These are phyloP conservation scores for Phyllostomus hastatus DNA, from an alignment of 2,113 vertebrate genomes.

Conservation along the genomic window DNA sequence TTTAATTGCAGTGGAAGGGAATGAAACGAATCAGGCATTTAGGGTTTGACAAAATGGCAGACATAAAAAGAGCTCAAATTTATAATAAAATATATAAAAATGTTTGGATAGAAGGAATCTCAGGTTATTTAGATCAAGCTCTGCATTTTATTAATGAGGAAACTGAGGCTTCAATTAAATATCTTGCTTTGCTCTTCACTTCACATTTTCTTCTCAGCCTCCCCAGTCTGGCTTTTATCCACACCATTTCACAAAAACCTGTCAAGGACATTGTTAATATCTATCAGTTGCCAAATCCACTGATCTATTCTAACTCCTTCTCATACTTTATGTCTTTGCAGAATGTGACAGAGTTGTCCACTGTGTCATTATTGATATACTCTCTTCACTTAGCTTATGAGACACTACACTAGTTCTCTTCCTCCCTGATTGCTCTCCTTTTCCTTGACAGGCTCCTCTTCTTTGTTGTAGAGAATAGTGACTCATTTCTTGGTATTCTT, in stretches of 20 bases:
- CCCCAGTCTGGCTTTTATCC: neutral
- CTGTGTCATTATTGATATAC: fast-evolving
- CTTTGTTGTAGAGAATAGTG: neutral
- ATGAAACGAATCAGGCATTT: neutral
- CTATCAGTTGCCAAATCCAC: neutral
- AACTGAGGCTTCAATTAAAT: neutral
- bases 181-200: neutral
- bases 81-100: neutral
- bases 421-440: neutral
- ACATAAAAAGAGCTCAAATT: neutral
- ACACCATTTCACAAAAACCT: neutral
- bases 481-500: neutral
- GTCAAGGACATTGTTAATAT: neutral
- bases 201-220: neutral
- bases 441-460: neutral
- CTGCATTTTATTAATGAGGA: neutral
- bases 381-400: neutral
- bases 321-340: neutral
- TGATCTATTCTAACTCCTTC: neutral
- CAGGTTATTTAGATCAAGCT: neutral
- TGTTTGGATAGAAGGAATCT: neutral
- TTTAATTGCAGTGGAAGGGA: neutral
- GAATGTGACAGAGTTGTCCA: neutral
- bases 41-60: neutral
- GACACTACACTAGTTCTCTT: neutral